These are phyloP conservation scores for Origma solitaria DNA, from an alignment of 2,113 vertebrate species.

Conservation along the genomic window DNA sequence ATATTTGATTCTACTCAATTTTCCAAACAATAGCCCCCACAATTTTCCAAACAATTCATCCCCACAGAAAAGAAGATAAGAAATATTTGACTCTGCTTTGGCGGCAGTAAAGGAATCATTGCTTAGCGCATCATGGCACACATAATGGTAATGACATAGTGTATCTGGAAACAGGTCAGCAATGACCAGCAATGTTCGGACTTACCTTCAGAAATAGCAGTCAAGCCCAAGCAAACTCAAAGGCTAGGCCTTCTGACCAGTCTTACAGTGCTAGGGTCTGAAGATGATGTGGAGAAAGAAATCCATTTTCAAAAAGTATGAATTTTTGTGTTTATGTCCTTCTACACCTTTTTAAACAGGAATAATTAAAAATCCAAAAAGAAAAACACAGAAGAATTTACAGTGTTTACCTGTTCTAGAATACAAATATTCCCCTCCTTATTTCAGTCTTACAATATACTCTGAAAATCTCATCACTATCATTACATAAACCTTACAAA, in stretches of 20 bases:
- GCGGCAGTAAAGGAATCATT: background rate
- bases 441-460: background rate
- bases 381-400: accelerated
- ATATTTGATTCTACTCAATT: background rate
- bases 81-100: background rate
- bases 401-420: background rate
- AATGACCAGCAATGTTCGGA: background rate
- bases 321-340: background rate
- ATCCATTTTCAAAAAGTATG: background rate
- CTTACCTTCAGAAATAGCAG: background rate
- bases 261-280: background rate
- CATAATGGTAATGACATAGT: background rate
- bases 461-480: background rate
- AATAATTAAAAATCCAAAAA: background rate
- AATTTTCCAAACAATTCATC: background rate
- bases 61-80: background rate
- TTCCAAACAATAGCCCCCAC: background rate
- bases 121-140: background rate
- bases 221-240: background rate
- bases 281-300: background rate
- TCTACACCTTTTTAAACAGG: background rate
- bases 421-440: accelerated
- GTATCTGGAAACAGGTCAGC: background rate
- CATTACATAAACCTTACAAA: background rate
- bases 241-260: background rate